Percentiles rank a stretch among this genome's conserved stretches.
Evolutionary conservation across 2,888 invertebrate species (phyloP).

Genomic region (Philereme transversata): DNA sequence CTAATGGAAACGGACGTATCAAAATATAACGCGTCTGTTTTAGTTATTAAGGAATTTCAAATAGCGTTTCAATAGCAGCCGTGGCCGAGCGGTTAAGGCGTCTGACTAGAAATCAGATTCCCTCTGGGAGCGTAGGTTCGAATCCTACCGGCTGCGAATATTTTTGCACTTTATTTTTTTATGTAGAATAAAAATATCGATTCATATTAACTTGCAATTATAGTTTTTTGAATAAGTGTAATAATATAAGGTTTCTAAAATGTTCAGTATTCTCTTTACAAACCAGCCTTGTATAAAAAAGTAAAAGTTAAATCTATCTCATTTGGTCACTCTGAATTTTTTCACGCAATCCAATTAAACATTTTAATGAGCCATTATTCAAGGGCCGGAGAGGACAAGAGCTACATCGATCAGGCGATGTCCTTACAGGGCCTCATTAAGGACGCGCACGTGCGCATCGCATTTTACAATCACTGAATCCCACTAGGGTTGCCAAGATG

Average conservation of each 20-base stretch:
- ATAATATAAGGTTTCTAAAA: too few species aligned
- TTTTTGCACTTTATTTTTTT: conserved; percentile 35
- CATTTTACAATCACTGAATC: conserved; percentile 26
- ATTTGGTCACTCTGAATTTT: conserved; percentile 2
- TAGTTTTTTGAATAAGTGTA: too few species aligned
- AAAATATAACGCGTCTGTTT: not conserved
- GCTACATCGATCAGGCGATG: conserved; percentile 33
- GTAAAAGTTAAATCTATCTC: not conserved
- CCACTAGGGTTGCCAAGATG: conserved; percentile 17
- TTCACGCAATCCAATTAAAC: conserved; percentile 27
- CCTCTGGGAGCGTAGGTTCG: conserved; percentile 96
- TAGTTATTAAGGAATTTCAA: conserved; percentile 31
- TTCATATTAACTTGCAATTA: too few species aligned
- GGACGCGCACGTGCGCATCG: conserved; percentile 32
- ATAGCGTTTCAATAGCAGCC: conserved; percentile 89
- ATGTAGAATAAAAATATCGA: too few species aligned
- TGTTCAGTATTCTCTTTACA: too few species aligned
- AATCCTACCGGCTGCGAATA: conserved; percentile 92
- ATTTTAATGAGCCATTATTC: conserved; percentile 34
- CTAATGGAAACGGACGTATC: not conserved
- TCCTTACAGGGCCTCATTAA: conserved; percentile 32
- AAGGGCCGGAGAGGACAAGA: conserved; percentile 24
- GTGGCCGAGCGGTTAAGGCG: conserved; percentile 95
- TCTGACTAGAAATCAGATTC: conserved; percentile 95
- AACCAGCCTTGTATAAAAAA: too few species aligned